Evolutionary conservation across 2,888 invertebrate genomes (phyloP).

Genomic region (Thalpophila matura): DNA sequence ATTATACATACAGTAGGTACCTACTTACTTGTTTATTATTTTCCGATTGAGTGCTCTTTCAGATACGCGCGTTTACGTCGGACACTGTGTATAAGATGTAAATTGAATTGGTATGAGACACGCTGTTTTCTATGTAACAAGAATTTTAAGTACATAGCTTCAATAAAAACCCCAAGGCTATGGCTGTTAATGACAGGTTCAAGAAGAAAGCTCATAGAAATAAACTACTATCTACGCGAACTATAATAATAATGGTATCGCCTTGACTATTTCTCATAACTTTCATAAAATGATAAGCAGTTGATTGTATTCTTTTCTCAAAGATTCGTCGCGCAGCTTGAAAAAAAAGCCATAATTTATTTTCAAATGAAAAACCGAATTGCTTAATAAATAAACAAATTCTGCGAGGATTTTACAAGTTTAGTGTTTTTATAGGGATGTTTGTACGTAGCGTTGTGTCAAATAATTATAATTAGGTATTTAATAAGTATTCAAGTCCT

Average conservation of each 20-base stretch:
- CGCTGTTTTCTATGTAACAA: constrained; percentile 4
- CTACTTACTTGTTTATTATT: too few relatives aligned
- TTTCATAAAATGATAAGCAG: constrained; percentile 26
- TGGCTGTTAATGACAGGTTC: constrained; percentile 20
- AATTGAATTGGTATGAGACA: background rate
- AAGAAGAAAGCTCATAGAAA: constrained; percentile 36
- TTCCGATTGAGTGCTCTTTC: background rate
- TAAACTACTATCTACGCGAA: constrained; percentile 11
- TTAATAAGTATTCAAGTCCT: too few relatives aligned
- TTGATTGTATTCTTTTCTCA: constrained; percentile 7
- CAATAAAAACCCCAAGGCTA: constrained; percentile 20
- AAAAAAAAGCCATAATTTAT: background rate
- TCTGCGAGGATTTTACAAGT: too few relatives aligned
- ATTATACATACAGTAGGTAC: background rate
- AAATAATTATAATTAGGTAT: too few relatives aligned
- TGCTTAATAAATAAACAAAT: background rate
- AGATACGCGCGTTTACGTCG: background rate
- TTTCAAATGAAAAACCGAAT: background rate
- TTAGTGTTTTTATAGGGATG: too few relatives aligned
- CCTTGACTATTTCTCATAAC: constrained; percentile 31
- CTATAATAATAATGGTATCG: constrained; percentile 29
- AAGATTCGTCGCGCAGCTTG: background rate
- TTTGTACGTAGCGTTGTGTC: too few relatives aligned
- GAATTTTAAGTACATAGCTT: constrained; percentile 10
- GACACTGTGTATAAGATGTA: background rate